A percentile compares a stretch with the other conserved stretches of the same genome.
phyloP scores from a whole-genome alignment of 2,888 invertebrate species.

The Cantharis lateralis region DNA sequence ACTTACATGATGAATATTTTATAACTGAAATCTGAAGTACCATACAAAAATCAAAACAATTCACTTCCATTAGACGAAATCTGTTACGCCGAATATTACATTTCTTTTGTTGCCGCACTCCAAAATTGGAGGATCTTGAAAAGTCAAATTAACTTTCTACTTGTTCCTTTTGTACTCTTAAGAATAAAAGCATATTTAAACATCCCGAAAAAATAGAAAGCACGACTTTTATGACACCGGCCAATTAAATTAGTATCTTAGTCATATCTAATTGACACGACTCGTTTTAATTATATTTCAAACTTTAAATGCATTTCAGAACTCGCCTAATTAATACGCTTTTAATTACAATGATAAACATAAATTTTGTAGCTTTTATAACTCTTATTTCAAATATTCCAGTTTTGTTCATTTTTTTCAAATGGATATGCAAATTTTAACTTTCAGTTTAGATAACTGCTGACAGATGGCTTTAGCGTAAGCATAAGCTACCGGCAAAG shows the following conservation, averaged over 20 bases:
- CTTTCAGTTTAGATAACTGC: neutral
- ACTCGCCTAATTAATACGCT: neutral
- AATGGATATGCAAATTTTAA: neutral
- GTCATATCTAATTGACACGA: neutral
- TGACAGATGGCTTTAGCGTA: neutral
- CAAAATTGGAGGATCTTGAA: neutral
- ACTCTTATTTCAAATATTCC: neutral
- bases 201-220: neutral
- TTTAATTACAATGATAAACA: neutral
- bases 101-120: neutral
- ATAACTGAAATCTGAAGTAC: neutral
- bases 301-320: neutral
- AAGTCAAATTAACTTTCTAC: conserved; percentile 1
- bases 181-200: neutral
- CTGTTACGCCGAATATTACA: neutral
- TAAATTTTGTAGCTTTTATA: neutral
- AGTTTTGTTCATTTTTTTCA: neutral
- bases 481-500: neutral
- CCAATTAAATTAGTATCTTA: neutral
- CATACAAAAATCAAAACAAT: neutral
- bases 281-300: neutral
- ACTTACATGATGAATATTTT: neutral
- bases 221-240: neutral
- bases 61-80: neutral
- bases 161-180: neutral